Evolutionary conservation across 1,140 invertebrate genomes (phyloP).

Genomic region (Drosophila subobscura): DNA sequence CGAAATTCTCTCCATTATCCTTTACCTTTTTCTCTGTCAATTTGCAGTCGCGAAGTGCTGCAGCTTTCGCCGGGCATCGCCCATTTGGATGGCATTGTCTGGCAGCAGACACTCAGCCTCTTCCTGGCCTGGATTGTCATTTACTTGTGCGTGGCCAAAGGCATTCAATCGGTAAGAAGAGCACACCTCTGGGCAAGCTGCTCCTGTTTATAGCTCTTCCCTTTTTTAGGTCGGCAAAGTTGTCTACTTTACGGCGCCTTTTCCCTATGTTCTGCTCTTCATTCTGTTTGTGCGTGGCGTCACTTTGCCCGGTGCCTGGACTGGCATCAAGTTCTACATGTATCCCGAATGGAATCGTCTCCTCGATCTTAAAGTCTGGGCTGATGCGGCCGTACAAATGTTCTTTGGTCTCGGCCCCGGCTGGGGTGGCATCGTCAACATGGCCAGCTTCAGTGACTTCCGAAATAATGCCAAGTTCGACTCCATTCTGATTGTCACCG

Average conservation of each 20-base stretch:
- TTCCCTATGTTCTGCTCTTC: conserved; percentile 92
- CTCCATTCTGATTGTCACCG: conserved; percentile 88
- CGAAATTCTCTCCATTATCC: not conserved
- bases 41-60: conserved; percentile 87
- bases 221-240: conserved; percentile 85
- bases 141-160: conserved; percentile 91
- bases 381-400: conserved; percentile 95
- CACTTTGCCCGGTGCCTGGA: conserved; percentile 90
- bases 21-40: not conserved
- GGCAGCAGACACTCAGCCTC: conserved; percentile 89
- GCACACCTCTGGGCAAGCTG: not conserved
- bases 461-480: conserved; percentile 90
- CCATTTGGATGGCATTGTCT: conserved; percentile 88
- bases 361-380: conserved; percentile 91
- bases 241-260: conserved; percentile 93
- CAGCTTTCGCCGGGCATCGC: conserved; percentile 87
- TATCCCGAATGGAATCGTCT: conserved; percentile 92
- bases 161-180: conserved; percentile 88
- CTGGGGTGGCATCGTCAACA: conserved; percentile 95
- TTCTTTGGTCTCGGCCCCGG: conserved; percentile 96
- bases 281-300: conserved; percentile 89
- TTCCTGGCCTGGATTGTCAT: conserved; percentile 90
- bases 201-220: not conserved
- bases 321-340: conserved; percentile 92
- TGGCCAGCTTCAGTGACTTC: conserved; percentile 95